Evolutionary conservation across 2,888 invertebrate species (phyloP), one percentile per base, ranked within the genome.

Genomic region (Folsomia manolachei): DNA sequence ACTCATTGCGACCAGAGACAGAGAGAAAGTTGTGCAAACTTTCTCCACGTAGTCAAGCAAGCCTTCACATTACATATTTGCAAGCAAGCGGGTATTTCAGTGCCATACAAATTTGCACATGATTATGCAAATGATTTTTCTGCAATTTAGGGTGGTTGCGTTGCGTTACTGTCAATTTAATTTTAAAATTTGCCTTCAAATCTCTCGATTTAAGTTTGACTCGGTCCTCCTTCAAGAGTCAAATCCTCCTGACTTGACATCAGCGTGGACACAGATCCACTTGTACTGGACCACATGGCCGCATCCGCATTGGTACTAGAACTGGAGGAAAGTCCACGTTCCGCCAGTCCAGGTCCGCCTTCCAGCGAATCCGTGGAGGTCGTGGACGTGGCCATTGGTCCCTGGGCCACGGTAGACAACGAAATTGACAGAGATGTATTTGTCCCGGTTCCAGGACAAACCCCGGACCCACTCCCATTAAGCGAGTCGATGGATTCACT

Each of bases 191-290:
- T 56, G 56, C 56, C 56, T 56, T 56, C 56, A 14, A 4, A 18
- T 56, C n/a, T n/a, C 11, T 56, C 19, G 19, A 56, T 9, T 60
- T 60, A 19, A 60, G 60, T 11, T 60, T 60, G 23, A 60, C 7
- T 71, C 71, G 72, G 73, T 67, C 72, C 75, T 67, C 72, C 75
- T 70, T 80, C 80, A 53, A 80, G 75, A 19, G 80, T 80, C 25
- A 80, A 71, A 69, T 80, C 80, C 72, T 80, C 80, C 69, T 80
- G 80, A 21, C 90, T 90, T 25, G 93, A 92, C 69, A 93, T 91
- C 87, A 93, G 89, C 18, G 93, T 93, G 83, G 92, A 92, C 71
- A 93, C 93, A 78, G 92, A 92, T 77, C 93, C 93, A 23, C 93
- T 92, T 69, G 92, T 88, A 83, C 93, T 93, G 69, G 92, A 92